Percentiles rank a stretch among this genome's conserved stretches.
These are phyloP conservation scores for Diplazon laetatorius DNA, from an alignment of 2,888 invertebrate genomes.

Conservation along the genomic window DNA sequence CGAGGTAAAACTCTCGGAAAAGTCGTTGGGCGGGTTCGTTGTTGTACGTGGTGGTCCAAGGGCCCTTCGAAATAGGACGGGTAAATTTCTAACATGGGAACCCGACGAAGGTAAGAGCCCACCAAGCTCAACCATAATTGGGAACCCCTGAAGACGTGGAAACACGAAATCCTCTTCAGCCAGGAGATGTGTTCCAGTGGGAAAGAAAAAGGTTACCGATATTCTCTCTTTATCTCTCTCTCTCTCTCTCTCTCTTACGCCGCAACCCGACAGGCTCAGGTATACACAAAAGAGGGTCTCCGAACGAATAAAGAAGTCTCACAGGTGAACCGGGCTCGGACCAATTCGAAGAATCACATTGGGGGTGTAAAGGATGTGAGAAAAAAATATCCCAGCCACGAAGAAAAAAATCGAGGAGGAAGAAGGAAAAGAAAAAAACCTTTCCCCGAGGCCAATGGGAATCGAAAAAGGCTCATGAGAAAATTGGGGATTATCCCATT, in stretches of 20 bases:
- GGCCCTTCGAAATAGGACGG: too few relatives aligned
- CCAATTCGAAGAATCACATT: conserved; percentile 46
- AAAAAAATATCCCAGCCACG: conserved; percentile 1
- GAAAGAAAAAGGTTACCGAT: conserved; percentile 23
- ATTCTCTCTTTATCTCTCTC: conserved; percentile 59
- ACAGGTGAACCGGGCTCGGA: conserved; percentile 68
- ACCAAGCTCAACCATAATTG: conserved; percentile 49
- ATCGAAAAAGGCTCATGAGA: conserved; percentile 33
- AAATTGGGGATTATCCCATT: conserved; percentile 25
- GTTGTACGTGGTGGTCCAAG: too few relatives aligned
- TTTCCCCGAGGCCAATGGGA: neutral
- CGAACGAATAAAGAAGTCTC: conserved; percentile 56
- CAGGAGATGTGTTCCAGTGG: conserved; percentile 38
- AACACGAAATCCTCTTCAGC: conserved; percentile 54
- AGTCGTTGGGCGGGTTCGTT: too few relatives aligned
- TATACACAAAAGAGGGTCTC: conserved; percentile 60
- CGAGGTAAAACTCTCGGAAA: too few relatives aligned
- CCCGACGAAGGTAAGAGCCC: conserved; percentile 44
- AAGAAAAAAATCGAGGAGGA: conserved; percentile 29
- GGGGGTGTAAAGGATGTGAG: conserved; percentile 13
- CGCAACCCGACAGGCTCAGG: conserved; percentile 61
- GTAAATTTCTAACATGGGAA: conserved; percentile 10
- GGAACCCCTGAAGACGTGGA: conserved; percentile 45
- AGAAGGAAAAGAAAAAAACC: conserved; percentile 46
- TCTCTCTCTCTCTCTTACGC: conserved; percentile 58